phyloP scores from a whole-genome alignment of 2,888 invertebrate genomes.

The Eudemis profundana region DNA sequence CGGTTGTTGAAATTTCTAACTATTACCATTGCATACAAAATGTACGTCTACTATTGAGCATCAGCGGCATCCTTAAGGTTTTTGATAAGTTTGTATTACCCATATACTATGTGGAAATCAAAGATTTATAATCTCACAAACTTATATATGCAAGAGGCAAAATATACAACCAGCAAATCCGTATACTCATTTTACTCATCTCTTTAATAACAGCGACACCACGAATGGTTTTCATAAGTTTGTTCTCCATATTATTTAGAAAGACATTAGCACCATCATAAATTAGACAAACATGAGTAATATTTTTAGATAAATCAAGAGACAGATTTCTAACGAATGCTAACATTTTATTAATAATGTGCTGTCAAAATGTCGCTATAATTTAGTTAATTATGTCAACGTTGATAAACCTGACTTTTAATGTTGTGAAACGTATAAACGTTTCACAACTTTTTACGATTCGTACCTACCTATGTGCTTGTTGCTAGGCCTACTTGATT shows the following conservation, averaged over 20 bases:
- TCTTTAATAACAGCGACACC: neutral
- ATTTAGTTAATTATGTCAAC: slow-evolving; percentile 26
- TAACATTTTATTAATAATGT: slow-evolving; percentile 22
- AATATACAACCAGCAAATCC: neutral
- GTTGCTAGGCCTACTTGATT: too few species aligned
- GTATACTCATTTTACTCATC: neutral
- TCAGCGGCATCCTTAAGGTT: neutral
- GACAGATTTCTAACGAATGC: slow-evolving; percentile 13
- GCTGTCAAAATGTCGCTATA: slow-evolving; percentile 25
- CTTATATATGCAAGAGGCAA: neutral
- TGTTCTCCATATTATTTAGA: neutral
- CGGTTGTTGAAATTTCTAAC: neutral
- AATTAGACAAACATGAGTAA: slow-evolving; percentile 26
- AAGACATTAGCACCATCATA: slow-evolving; percentile 16
- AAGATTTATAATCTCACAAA: neutral
- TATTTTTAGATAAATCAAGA: slow-evolving; percentile 19
- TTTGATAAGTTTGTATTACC: neutral
- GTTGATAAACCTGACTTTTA: neutral
- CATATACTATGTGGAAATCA: neutral
- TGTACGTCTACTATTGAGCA: neutral
- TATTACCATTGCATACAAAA: neutral
- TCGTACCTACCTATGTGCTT: neutral
- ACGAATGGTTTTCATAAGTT: neutral
- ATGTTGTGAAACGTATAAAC: too few species aligned
- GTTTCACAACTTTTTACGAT: neutral